Percentiles rank a stretch among this genome's conserved stretches.
Conservation (phyloP, 2,888 invertebrate genomes). For the Andrena praecox region DNA sequence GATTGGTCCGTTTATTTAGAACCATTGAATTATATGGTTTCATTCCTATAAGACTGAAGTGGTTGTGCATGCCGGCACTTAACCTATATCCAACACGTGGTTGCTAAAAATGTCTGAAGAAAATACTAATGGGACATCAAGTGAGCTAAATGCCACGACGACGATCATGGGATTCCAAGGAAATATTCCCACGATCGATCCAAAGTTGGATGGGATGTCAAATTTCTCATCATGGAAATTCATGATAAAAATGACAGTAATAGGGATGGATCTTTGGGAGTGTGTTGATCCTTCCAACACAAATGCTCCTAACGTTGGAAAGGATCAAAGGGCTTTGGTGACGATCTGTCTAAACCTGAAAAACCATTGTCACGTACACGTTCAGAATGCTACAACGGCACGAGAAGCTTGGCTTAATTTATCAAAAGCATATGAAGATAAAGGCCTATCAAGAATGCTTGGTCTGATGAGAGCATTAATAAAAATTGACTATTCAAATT, state of each 20-base stretch:
- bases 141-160: too few species aligned
- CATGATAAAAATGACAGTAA: constrained; percentile 1
- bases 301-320: too few species aligned
- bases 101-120: too few species aligned
- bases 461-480: constrained; percentile 3
- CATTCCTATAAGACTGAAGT: too few species aligned
- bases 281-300: background rate
- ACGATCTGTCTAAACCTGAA: constrained; percentile 8
- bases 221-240: constrained; percentile 1
- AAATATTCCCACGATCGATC: constrained; percentile 4
- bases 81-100: background rate
- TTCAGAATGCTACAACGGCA: background rate
- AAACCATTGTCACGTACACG: background rate
- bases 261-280: background rate
- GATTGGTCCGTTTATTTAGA: background rate
- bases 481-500: background rate
- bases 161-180: background rate
- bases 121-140: background rate
- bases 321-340: background rate
- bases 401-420: constrained; percentile 9
- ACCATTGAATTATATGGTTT: background rate
- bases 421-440: constrained; percentile 12
- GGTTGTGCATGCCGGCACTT: background rate
- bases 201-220: background rate
- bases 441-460: constrained; percentile 6